These are phyloP conservation scores for Catocala fraxini DNA, from an alignment of 2,888 invertebrate species.

Conservation along the genomic window DNA sequence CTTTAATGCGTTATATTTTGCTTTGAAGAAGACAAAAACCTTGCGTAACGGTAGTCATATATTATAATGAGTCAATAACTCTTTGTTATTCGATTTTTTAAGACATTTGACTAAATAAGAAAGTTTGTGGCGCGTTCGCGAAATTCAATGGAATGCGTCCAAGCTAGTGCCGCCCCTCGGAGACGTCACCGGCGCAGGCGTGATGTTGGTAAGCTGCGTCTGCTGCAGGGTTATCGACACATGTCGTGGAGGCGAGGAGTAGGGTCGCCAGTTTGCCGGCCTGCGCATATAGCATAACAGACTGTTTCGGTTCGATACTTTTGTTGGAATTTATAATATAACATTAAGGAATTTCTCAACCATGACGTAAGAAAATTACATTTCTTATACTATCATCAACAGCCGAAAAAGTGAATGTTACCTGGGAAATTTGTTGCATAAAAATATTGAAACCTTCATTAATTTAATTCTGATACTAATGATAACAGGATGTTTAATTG, in stretches of 20 bases:
- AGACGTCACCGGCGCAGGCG: constrained; percentile 82
- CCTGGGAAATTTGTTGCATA: neutral
- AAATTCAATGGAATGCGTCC: constrained; percentile 79
- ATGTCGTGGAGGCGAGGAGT: constrained; percentile 67
- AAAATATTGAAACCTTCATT: neutral
- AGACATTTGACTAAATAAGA: constrained; percentile 47
- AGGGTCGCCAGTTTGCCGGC: constrained; percentile 68
- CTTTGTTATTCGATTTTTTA: constrained; percentile 12
- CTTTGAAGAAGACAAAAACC: constrained; percentile 12
- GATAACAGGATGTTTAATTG: neutral
- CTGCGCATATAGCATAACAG: constrained; percentile 74
- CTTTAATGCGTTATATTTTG: constrained; percentile 22
- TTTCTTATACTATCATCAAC: constrained; percentile 29
- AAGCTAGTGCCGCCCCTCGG: constrained; percentile 71
- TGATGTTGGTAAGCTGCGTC: constrained; percentile 74
- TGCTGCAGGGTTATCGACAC: constrained; percentile 86
- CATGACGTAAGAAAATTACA: constrained; percentile 45
- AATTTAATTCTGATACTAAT: too few species aligned
- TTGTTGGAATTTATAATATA: constrained; percentile 60
- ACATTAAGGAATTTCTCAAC: constrained; percentile 52
- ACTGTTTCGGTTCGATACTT: constrained; percentile 79
- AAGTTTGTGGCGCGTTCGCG: constrained; percentile 68
- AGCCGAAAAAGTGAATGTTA: constrained; percentile 19
- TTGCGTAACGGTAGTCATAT: constrained; percentile 20
- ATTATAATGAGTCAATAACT: constrained; percentile 29